A percentile compares a stretch with the other conserved stretches of the same genome.
Evolutionary conservation across 1,140 invertebrate genomes (phyloP).

Genomic region (Copidosoma floridanum): DNA sequence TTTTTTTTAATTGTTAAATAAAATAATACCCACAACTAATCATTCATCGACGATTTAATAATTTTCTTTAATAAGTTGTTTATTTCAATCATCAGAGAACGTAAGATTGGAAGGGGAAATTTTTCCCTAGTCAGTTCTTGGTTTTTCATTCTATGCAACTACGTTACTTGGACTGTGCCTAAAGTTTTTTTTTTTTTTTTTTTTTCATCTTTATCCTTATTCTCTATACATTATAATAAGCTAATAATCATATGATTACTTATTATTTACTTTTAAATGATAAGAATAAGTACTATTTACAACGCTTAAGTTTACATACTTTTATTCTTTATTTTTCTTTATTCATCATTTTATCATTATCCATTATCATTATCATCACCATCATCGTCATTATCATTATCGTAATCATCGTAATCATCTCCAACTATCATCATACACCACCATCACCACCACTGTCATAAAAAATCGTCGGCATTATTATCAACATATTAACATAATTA

Average conservation of each 20-base stretch:
- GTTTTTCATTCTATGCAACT: constrained; percentile 51
- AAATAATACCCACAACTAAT: constrained; percentile 53
- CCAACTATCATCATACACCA: too few relatives aligned
- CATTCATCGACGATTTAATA: constrained; percentile 43
- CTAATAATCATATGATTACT: constrained; percentile 52
- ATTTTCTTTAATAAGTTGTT: constrained; percentile 42
- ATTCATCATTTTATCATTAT: too few relatives aligned
- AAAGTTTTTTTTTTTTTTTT: constrained; percentile 36
- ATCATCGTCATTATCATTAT: too few relatives aligned
- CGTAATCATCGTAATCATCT: too few relatives aligned
- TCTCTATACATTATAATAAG: constrained; percentile 48
- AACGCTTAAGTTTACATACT: constrained; percentile 48
- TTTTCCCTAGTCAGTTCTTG: constrained; percentile 56
- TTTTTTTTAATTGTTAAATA: constrained; percentile 38
- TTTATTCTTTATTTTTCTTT: constrained; percentile 33
- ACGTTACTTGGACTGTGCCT: constrained; percentile 50
- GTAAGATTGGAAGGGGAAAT: constrained; percentile 49
- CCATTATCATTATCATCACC: too few relatives aligned
- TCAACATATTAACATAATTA: too few relatives aligned
- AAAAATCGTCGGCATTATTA: too few relatives aligned
- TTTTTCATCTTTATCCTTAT: too few relatives aligned
- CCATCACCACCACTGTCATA: too few relatives aligned
- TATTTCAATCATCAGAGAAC: constrained; percentile 46
- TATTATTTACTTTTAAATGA: constrained; percentile 44
- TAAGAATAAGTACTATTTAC: constrained; percentile 57